Evolutionary conservation across 2,113 vertebrate species (phyloP).

Genomic region (Odobenus rosmarus): DNA sequence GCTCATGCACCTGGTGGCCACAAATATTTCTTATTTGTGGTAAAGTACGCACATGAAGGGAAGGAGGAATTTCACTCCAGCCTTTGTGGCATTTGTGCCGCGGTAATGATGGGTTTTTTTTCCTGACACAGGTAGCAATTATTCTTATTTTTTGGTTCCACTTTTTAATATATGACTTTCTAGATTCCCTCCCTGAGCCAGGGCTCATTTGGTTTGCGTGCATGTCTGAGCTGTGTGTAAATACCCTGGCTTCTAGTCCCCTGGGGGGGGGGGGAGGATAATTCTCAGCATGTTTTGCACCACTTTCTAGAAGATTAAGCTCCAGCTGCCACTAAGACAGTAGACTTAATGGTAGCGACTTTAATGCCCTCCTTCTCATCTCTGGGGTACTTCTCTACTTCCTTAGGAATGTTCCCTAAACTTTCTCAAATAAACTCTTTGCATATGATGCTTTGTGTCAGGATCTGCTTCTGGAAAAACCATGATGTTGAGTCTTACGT

Average conservation of each 20-base stretch:
- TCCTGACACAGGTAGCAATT: background rate
- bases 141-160: background rate
- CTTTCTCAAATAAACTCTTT: slow-evolving; percentile 14
- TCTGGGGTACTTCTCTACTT: background rate
- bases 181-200: background rate
- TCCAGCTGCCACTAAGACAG: background rate
- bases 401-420: background rate
- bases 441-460: background rate
- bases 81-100: background rate
- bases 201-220: background rate
- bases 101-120: background rate
- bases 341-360: background rate
- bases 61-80: background rate
- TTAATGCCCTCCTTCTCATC: no score
- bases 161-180: background rate
- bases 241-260: background rate
- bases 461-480: background rate
- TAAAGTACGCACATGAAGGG: background rate
- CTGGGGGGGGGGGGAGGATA: background rate
- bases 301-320: background rate
- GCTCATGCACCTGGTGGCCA: background rate
- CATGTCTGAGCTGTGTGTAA: background rate
- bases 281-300: background rate
- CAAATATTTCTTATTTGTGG: background rate
- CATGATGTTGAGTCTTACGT: background rate